Evolutionary conservation across 2,888 invertebrate genomes (phyloP), one percentile per base, ranked within the genome.

Genomic region (Oscheius sp.): DNA sequence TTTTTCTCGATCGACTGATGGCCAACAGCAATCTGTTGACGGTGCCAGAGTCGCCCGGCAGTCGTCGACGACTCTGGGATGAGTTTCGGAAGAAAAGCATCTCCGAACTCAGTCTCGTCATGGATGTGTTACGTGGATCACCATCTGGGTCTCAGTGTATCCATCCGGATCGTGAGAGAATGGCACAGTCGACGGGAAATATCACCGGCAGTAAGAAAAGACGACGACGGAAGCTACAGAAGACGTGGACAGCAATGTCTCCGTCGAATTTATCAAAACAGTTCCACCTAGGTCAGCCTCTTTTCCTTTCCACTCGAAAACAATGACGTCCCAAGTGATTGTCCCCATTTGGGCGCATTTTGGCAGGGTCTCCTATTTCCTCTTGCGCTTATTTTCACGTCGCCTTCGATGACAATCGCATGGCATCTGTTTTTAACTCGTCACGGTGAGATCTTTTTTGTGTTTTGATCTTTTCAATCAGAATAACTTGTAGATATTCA

Each of bases 101-200:
- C 20, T 75, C 76, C 24, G 83, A 83, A 64, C 64, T 83, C 51
- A 75, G 75, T 49, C 70, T 83, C n/a, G 81, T 83, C 12, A 71
- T 83, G 62, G 83, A 82, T 59, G 79, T 80, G 6, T 51, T 83
- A 24, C 71, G 82, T 9, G 79, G 80, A 22, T 26, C 62, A n/a
- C 75, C 75, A 12, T 59, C 17, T 56, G 68, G 73, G 2, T 68
- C 71, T 0, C 73, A 75, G 45, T 73, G 68, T 56, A 72, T 75
- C 9, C 78, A 78, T 69, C 78, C 78, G 56, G 78, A 78, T 62
- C 49, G 78, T 47, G 72, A 65, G n/a, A 14, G 67, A 17, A 44
- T 68, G 28, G 68, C 67, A 17, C 71, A 72, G 14, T 71, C 71
- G 24, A 79, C 77, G 4, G 80, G 80, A n/a, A 77, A 78, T 67